Conservation (phyloP, 2,888 invertebrate species). For the Netelia virgata region DNA sequence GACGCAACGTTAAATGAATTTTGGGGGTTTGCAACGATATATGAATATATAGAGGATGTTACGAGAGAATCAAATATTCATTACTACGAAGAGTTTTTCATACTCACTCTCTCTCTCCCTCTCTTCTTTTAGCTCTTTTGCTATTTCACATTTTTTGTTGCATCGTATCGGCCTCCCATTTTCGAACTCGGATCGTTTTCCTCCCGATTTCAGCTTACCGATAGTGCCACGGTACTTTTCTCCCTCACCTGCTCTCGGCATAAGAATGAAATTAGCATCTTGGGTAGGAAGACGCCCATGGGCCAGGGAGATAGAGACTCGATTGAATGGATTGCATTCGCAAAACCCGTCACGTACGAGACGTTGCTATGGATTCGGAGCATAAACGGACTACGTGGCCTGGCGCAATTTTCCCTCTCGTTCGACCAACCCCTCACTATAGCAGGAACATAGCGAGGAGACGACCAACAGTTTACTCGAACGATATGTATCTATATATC, state of each 20-base stretch:
- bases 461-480: constrained; percentile 47
- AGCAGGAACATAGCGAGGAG: constrained; percentile 19
- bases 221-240: constrained; percentile 26
- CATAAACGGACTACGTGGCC: constrained; percentile 78
- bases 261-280: constrained; percentile 69
- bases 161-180: background rate
- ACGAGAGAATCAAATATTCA: constrained; percentile 48
- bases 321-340: constrained; percentile 73
- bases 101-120: background rate
- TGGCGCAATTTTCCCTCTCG: constrained; percentile 75
- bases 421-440: constrained; percentile 17
- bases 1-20: constrained; percentile 30
- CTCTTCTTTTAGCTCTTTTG: background rate
- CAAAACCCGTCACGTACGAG: constrained; percentile 75
- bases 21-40: background rate
- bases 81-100: constrained; percentile 36
- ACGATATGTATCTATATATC: constrained; percentile 8
- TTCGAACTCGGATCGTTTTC: constrained; percentile 20
- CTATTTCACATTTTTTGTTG: background rate
- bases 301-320: constrained; percentile 38
- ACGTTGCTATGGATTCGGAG: constrained; percentile 76
- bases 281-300: constrained; percentile 35
- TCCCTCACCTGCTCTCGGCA: constrained; percentile 6
- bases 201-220: constrained; percentile 36
- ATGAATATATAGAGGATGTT: constrained; percentile 12